Evolutionary conservation across 2,888 invertebrate species (phyloP), one percentile per base, ranked within the genome.

Genomic region (Yponomeuta sedellus): DNA sequence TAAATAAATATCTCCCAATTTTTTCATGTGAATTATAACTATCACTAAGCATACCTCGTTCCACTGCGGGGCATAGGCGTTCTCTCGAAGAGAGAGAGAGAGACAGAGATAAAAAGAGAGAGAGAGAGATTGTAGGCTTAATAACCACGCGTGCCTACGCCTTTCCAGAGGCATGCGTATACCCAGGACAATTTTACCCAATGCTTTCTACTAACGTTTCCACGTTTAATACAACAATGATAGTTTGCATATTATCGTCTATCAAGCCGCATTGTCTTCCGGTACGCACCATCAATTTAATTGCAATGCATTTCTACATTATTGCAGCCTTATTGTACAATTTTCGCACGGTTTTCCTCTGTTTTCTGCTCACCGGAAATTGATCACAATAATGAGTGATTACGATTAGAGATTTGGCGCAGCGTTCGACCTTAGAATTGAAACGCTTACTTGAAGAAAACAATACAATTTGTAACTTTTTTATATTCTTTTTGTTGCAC

Each of bases 281-380:
- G 44, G 44, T 52, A 1, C 44, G 44, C 44, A 52, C 44, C 12
- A 52, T 52, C 44, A 52, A 52, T 52, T 52, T 52, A 52, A 52
- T 52, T 52, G 44, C 44, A 52, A 52, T 52, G 44, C 12, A 52
- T 52, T 52, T 52, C 44, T 52, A 52, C 44, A 52, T 52, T 52
- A 52, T 52, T 52, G 44, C 12, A 16, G 16, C 44, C 44, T 52
- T 52, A 52, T 77, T 75, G 75, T 68, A 69, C 61, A 62, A 66
- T 40, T 34, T 28, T 10, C 40, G 58, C 64, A 64, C 40, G 34
- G 16, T 52, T 52, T 52, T 52, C 44, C 44, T 16, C 12, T 52
- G 44, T 52, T 52, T 52, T 52, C 44, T 52, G 44, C 12, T 52
- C 44, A 16, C 16, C 16, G 16, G 44, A 52, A 52, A 16, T 52